These are phyloP conservation scores for Philaenus spumarius DNA, from an alignment of 1,140 invertebrate species.

Conservation along the genomic window DNA sequence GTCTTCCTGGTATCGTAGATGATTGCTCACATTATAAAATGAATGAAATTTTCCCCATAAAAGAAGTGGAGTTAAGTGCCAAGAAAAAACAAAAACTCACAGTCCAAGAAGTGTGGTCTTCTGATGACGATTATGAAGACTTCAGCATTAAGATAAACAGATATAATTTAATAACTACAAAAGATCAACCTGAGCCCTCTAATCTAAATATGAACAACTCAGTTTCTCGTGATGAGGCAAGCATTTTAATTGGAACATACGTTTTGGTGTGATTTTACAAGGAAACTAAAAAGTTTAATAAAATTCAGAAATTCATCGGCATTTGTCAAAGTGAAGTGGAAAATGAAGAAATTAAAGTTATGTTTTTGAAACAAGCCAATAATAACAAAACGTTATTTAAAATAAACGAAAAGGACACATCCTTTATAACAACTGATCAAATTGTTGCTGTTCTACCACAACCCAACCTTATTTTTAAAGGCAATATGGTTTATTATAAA, in stretches of 20 bases:
- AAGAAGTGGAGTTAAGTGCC: too few relatives aligned
- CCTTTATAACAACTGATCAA: not conserved
- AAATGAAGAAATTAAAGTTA: not conserved
- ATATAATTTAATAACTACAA: not conserved
- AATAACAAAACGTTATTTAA: not conserved
- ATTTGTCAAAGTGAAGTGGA: not conserved
- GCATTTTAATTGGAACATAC: too few relatives aligned
- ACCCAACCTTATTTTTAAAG: too few relatives aligned
- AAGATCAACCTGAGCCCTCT: too few relatives aligned
- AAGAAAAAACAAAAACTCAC: not conserved
- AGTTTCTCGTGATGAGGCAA: not conserved
- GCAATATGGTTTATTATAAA: not conserved
- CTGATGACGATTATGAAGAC: not conserved
- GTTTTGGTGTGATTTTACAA: not conserved
- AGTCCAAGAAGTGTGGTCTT: not conserved
- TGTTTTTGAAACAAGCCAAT: not conserved
- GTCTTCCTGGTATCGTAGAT: not conserved
- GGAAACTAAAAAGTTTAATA: not conserved
- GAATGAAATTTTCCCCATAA: not conserved
- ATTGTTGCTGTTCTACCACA: not conserved
- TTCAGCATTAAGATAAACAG: not conserved
- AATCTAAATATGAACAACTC: not conserved
- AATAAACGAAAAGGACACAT: not conserved
- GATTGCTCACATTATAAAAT: not conserved
- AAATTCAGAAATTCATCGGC: not conserved